Evolutionary conservation across 2,888 invertebrate genomes (phyloP).

Genomic region (Trichopoda pennipes): DNA sequence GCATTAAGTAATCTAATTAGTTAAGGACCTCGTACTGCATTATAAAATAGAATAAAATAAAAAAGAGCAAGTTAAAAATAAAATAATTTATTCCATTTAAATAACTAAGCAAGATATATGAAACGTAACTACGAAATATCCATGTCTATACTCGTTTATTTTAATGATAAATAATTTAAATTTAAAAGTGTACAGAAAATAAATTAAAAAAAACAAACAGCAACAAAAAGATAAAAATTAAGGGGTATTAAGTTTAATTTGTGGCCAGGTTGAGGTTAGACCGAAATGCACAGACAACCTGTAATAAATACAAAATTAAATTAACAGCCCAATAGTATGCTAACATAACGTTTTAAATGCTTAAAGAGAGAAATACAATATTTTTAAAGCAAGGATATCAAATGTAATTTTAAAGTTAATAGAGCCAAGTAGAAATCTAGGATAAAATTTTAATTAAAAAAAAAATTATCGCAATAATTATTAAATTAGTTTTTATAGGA

Average conservation of each 20-base stretch:
- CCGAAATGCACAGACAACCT: conserved; percentile 4
- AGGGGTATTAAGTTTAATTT: conserved; percentile 2
- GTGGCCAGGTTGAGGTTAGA: conserved; percentile 19
- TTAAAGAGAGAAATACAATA: not conserved
- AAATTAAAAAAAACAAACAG: not conserved
- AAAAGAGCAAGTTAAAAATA: not conserved
- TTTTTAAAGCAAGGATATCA: not conserved
- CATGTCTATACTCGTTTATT: conserved; percentile 38
- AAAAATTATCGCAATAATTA: not conserved
- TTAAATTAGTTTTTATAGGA: no score
- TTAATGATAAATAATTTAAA: conserved; percentile 61
- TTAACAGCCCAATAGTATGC: conserved; percentile 21
- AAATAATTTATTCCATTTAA: conserved; percentile 11
- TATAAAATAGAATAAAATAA: conserved; percentile 37
- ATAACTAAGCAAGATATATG: conserved; percentile 26
- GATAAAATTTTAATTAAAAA: not conserved
- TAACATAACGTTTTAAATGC: not conserved
- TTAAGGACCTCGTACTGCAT: conserved; percentile 56
- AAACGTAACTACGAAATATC: conserved; percentile 18
- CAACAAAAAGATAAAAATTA: not conserved
- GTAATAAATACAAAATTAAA: conserved; percentile 30
- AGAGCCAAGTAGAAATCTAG: not conserved
- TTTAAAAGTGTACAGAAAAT: conserved; percentile 15
- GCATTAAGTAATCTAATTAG: conserved; percentile 59
- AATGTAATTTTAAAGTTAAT: not conserved